A percentile compares a stretch with the other conserved stretches of the same genome.
phyloP scores from a whole-genome alignment of 1,140 invertebrate species.

The Caenorhabditis inopinata region DNA sequence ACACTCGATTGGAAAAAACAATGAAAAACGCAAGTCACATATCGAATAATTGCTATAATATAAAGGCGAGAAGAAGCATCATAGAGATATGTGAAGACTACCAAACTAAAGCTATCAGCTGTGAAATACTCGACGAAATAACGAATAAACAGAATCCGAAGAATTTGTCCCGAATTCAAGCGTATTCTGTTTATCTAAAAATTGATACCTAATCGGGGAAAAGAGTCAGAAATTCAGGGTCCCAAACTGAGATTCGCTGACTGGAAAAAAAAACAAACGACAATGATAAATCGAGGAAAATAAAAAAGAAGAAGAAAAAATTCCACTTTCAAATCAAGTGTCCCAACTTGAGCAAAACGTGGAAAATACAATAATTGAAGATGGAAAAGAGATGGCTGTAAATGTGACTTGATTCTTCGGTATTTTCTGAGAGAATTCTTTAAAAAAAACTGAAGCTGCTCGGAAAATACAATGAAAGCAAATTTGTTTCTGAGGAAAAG shows the following conservation, averaged over 20 bases:
- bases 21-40: background rate
- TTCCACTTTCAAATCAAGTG: background rate
- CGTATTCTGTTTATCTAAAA: background rate
- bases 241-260: conserved; percentile 14
- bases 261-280: background rate
- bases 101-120: conserved; percentile 12
- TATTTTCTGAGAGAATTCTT: background rate
- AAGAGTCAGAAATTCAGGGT: background rate
- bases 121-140: background rate
- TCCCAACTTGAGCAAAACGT: background rate
- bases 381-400: background rate
- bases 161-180: conserved; percentile 27
- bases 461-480: conserved; percentile 5
- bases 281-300: background rate
- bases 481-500: background rate
- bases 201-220: conserved; percentile 7
- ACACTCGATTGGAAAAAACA: too few species aligned
- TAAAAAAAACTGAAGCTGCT: background rate
- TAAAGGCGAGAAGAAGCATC: background rate
- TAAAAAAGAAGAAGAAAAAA: background rate
- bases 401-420: background rate
- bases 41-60: background rate
- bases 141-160: background rate
- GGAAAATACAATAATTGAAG: background rate
- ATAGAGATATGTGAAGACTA: conserved; percentile 5